A percentile compares a stretch with the other conserved stretches of the same genome.
Conservation (phyloP, 2,113 vertebrate genomes). For the Nymphicus hollandicus region DNA sequence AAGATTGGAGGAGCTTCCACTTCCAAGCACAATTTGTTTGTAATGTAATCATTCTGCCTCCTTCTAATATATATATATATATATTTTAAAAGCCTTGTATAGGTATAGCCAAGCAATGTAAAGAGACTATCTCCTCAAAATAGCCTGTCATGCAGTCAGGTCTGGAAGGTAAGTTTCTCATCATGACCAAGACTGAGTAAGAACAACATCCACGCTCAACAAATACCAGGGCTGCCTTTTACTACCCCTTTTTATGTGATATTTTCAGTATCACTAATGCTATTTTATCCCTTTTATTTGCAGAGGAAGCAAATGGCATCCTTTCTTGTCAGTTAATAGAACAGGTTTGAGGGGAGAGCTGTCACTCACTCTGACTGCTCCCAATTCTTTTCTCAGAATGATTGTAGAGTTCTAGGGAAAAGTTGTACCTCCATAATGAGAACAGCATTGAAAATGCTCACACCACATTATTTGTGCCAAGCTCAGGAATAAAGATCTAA, state of each 20-base stretch:
- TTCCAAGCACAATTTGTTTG: background rate
- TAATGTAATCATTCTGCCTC: background rate
- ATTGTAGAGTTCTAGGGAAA: slow-evolving; percentile 9
- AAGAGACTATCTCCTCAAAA: background rate
- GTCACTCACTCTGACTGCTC: slow-evolving; percentile 51
- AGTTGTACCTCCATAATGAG: slow-evolving; percentile 50
- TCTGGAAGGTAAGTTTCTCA: slow-evolving; percentile 13
- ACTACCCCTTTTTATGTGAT: background rate
- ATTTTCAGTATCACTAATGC: background rate
- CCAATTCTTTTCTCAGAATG: slow-evolving; percentile 43
- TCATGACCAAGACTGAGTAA: background rate
- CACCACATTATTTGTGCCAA: slow-evolving; percentile 39
- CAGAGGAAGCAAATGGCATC: slow-evolving; percentile 49
- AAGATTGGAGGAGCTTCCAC: background rate
- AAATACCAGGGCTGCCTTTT: background rate
- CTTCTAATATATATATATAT: background rate
- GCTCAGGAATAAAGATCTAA: slow-evolving; percentile 49
- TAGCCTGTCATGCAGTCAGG: background rate
- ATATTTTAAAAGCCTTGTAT: background rate
- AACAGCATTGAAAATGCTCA: slow-evolving; percentile 30
- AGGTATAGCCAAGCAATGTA: background rate
- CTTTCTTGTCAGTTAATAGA: slow-evolving; percentile 15
- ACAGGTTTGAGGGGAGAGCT: slow-evolving; percentile 34
- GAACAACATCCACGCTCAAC: slow-evolving; percentile 8
- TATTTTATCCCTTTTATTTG: slow-evolving; percentile 44